phyloP scores from a whole-genome alignment of 2,888 invertebrate genomes.

The Eudasyphora cyanicolor region DNA sequence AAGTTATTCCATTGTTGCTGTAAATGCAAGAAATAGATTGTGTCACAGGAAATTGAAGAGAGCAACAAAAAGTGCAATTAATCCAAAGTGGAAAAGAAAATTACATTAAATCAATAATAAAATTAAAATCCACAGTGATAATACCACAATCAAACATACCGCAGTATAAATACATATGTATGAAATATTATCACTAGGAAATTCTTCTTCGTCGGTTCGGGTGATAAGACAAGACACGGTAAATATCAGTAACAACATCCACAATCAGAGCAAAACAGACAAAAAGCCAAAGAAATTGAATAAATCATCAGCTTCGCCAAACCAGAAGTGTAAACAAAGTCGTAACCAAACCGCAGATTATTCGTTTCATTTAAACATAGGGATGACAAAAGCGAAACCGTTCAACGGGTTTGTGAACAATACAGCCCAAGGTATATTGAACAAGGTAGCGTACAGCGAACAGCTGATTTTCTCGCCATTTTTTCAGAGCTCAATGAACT shows the following conservation, averaged over 20 bases:
- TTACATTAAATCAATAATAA: neutral
- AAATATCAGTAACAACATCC: neutral
- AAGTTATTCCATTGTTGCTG: conserved; percentile 1
- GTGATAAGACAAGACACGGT: neutral
- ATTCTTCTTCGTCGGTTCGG: neutral
- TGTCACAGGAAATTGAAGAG: conserved; percentile 47
- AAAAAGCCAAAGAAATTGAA: conserved; percentile 9
- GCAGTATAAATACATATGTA: neutral
- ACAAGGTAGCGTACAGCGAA: too few species aligned
- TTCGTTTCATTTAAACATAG: conserved; percentile 17
- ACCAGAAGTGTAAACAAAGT: conserved; percentile 51
- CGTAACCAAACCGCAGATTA: conserved; percentile 44
- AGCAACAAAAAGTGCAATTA: conserved; percentile 27
- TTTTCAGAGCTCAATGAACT: too few species aligned
- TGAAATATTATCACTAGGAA: conserved; percentile 14
- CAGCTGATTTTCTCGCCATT: too few species aligned
- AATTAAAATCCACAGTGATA: neutral
- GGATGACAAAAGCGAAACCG: neutral
- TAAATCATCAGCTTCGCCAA: neutral
- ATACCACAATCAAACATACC: neutral
- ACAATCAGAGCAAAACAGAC: conserved; percentile 23
- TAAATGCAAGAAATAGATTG: conserved; percentile 14
- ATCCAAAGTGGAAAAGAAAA: neutral
- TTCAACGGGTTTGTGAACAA: neutral
- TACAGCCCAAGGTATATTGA: too few species aligned